Percentiles rank a stretch among this genome's conserved stretches.
phyloP scores from a whole-genome alignment of 2,888 invertebrate species.

The Empis stercorea region DNA sequence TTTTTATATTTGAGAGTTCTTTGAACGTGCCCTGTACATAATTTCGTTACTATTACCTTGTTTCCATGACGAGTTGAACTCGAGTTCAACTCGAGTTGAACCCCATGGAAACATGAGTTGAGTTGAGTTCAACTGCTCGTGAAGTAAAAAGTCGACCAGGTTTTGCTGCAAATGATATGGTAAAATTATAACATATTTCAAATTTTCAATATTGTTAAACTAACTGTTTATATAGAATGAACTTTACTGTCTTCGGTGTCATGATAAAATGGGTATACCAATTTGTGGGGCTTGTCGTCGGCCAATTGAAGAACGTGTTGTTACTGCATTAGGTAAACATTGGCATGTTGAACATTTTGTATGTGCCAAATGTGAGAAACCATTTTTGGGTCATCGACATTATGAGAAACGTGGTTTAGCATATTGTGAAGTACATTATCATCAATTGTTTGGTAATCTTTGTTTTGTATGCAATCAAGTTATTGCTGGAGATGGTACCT shows the following conservation, averaged over 20 bases:
- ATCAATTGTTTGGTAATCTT: constrained; percentile 95
- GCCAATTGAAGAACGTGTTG: constrained; percentile 97
- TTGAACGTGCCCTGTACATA: no score
- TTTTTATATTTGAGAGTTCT: no score
- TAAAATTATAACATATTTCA: constrained; percentile 26
- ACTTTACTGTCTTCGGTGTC: constrained; percentile 92
- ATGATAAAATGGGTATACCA: constrained; percentile 99
- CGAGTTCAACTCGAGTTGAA: no score
- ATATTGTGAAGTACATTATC: constrained; percentile 98
- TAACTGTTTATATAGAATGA: constrained; percentile 62
- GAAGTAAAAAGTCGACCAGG: constrained; percentile 89
- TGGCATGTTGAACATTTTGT: constrained; percentile 99
- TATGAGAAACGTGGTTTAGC: constrained; percentile 98
- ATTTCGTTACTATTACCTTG: no score
- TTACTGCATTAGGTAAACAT: constrained; percentile 94
- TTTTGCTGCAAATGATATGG: constrained; percentile 80
- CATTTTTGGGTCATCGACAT: constrained; percentile 96
- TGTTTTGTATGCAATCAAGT: constrained; percentile 99
- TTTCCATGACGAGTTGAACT: no score
- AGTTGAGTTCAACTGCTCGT: constrained; percentile 89
- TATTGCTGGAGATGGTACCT: constrained; percentile 91
- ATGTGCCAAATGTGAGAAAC: constrained; percentile 99
- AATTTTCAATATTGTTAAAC: no score
- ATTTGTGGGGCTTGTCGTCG: constrained; percentile 98
- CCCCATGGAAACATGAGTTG: no score